Evolutionary conservation across 2,797 vertebrate species (phyloP).

Genomic region (Pelodytes ibericus): DNA sequence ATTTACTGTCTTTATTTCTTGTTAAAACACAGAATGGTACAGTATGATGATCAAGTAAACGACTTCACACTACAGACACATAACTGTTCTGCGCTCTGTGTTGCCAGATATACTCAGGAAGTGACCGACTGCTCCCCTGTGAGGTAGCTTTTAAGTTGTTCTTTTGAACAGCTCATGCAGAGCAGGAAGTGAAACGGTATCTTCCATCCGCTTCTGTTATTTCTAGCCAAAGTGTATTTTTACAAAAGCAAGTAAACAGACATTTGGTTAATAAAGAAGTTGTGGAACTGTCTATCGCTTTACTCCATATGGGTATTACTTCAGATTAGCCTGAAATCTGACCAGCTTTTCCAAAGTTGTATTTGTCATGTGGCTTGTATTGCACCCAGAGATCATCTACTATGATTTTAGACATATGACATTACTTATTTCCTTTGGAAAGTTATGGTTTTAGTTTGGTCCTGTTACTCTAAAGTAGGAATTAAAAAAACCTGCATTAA

Average conservation of each 20-base stretch:
- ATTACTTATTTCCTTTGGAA: neutral
- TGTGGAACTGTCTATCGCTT: slow-evolving; percentile 13
- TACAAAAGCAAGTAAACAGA: slow-evolving; percentile 7
- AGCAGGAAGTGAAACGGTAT: slow-evolving; percentile 47
- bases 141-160: slow-evolving; percentile 36
- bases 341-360: neutral
- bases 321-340: neutral
- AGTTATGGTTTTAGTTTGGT: too few species aligned
- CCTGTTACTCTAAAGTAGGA: too few species aligned
- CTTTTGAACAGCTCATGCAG: slow-evolving; percentile 32
- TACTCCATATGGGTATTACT: neutral
- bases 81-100: slow-evolving; percentile 23
- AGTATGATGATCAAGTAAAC: too few species aligned
- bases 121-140: slow-evolving; percentile 38
- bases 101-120: slow-evolving; percentile 46
- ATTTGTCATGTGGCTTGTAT: neutral
- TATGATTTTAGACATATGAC: neutral
- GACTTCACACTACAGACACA: too few species aligned
- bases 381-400: neutral
- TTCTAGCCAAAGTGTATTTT: slow-evolving; percentile 33
- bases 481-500: too few species aligned
- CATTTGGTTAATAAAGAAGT: slow-evolving; percentile 9
- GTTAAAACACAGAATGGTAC: neutral
- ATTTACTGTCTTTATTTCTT: slow-evolving; percentile 40
- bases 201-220: slow-evolving; percentile 33